phyloP scores from a whole-genome alignment of 2,888 invertebrate genomes.

The Carcina quercana region DNA sequence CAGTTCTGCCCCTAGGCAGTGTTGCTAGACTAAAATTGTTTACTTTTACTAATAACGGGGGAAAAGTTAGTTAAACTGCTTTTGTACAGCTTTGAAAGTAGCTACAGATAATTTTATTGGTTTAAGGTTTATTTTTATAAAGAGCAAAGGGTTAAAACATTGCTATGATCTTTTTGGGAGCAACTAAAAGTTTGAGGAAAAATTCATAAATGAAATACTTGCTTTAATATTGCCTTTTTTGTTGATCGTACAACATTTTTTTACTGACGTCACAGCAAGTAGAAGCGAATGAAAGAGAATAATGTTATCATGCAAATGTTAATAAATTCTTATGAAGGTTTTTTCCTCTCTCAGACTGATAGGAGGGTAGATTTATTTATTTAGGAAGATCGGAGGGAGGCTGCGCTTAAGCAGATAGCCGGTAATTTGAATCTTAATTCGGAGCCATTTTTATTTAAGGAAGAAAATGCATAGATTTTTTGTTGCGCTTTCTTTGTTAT shows the following conservation, averaged over 20 bases:
- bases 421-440: constrained; percentile 65
- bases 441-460: constrained; percentile 60
- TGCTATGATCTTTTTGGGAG: background rate
- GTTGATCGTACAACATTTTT: too few species aligned
- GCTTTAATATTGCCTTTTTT: too few species aligned
- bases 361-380: constrained; percentile 49
- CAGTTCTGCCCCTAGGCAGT: constrained; percentile 9
- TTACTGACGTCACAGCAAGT: too few species aligned
- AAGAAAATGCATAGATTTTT: constrained; percentile 44
- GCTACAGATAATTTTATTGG: constrained; percentile 3
- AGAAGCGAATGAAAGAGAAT: too few species aligned
- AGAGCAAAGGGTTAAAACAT: too few species aligned
- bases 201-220: too few species aligned
- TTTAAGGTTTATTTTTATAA: background rate
- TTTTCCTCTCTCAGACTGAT: constrained; percentile 36
- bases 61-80: too few species aligned
- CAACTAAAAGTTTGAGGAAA: too few species aligned
- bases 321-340: constrained; percentile 51
- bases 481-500: too few species aligned
- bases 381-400: constrained; percentile 32
- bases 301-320: constrained; percentile 58
- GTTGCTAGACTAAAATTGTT: constrained; percentile 12
- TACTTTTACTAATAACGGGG: too few species aligned
- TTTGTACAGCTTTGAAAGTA: constrained; percentile 1
- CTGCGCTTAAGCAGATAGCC: constrained; percentile 50